Evolutionary conservation across 2,113 vertebrate genomes (phyloP).

Genomic region (Xenopus laevis): DNA sequence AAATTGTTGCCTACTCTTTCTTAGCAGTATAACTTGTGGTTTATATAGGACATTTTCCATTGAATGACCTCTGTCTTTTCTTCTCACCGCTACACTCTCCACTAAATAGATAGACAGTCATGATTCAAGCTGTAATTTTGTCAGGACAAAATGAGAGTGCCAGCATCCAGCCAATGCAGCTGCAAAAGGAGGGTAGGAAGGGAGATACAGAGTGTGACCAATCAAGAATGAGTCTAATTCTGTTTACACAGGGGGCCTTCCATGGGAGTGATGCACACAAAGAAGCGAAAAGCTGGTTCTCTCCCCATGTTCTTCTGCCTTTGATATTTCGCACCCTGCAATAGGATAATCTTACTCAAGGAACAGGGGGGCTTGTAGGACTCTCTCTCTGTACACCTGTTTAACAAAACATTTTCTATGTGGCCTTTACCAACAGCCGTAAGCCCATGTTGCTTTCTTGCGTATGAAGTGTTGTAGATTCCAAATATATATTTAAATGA

Average conservation of each 20-base stretch:
- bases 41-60: background rate
- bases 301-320: slow-evolving; percentile 53
- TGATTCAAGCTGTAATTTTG: slow-evolving; percentile 51
- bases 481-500: no score
- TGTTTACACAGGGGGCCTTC: slow-evolving; percentile 59
- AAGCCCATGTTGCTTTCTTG: no score
- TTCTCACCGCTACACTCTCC: background rate
- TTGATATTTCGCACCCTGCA: slow-evolving; percentile 75
- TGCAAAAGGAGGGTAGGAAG: slow-evolving; percentile 38
- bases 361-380: background rate
- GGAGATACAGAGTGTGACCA: slow-evolving; percentile 57
- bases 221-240: slow-evolving; percentile 65
- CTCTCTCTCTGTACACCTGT: background rate
- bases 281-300: slow-evolving; percentile 28
- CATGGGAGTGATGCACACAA: slow-evolving; percentile 54
- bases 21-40: background rate
- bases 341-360: slow-evolving; percentile 53
- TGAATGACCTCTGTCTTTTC: no score
- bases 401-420: background rate
- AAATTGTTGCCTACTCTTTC: no score
- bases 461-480: no score
- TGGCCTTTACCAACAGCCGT: no score
- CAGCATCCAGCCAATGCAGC: slow-evolving; percentile 53
- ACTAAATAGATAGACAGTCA: slow-evolving; percentile 51
- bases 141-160: slow-evolving; percentile 56